phyloP scores from a whole-genome alignment of 2,113 vertebrate genomes.

The Solenodon paradoxus region DNA sequence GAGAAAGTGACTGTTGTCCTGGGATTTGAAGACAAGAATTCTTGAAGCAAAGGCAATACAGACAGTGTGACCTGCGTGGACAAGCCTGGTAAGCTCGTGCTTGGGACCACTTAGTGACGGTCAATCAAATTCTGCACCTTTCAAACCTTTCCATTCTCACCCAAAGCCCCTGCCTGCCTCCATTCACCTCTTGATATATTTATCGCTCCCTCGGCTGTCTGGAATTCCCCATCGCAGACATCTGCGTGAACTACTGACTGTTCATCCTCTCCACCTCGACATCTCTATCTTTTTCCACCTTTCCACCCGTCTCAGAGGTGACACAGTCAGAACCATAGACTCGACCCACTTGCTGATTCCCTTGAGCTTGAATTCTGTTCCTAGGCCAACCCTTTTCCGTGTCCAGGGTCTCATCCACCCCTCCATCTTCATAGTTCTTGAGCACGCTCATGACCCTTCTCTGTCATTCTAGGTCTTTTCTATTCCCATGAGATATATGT shows the following conservation, averaged over 20 bases:
- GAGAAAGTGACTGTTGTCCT: not conserved
- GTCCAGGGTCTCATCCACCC: not conserved
- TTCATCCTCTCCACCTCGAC: not conserved
- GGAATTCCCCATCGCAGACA: not conserved
- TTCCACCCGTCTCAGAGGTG: not conserved
- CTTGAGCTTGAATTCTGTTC: not conserved
- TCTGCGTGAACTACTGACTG: not conserved
- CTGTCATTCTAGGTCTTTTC: not conserved
- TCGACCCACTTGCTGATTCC: not conserved
- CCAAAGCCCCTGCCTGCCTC: not conserved
- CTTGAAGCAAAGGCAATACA: not conserved
- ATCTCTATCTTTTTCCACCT: not conserved
- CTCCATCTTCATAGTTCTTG: not conserved
- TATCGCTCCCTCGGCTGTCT: no score
- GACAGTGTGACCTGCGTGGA: not conserved
- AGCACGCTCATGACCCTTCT: not conserved
- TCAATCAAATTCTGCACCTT: not conserved
- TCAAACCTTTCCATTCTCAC: not conserved
- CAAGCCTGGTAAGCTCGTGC: not conserved
- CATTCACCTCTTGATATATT: not conserved
- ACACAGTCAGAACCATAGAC: not conserved
- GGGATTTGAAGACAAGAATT: not conserved
- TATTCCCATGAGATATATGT: no score
- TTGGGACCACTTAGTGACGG: not conserved
- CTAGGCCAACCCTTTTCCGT: not conserved